These are phyloP conservation scores for Grallaria varia DNA, from an alignment of 2,113 vertebrate genomes.

Conservation along the genomic window DNA sequence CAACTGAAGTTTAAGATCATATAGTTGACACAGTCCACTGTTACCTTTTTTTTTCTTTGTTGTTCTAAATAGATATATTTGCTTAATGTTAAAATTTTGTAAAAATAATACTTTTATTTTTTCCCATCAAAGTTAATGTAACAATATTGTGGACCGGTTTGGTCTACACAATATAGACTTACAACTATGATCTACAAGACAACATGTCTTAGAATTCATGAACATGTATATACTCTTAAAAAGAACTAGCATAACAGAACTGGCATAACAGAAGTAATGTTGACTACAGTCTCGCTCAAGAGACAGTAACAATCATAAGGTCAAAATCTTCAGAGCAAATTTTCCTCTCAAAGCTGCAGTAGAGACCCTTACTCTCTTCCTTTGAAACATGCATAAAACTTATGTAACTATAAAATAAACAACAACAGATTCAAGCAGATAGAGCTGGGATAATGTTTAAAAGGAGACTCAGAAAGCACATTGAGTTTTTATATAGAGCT, in stretches of 20 bases:
- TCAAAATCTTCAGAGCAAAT: not conserved
- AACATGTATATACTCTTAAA: not conserved
- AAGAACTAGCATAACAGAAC: not conserved
- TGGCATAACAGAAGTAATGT: not conserved
- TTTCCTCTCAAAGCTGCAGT: not conserved
- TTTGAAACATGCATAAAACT: not conserved
- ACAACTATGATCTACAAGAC: not conserved
- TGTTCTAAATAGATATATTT: not conserved
- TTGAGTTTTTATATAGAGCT: not conserved
- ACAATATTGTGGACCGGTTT: not conserved
- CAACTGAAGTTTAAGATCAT: not conserved
- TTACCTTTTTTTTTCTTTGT: not conserved
- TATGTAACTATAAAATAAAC: not conserved
- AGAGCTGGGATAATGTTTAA: not conserved
- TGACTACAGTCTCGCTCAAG: not conserved
- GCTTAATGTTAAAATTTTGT: not conserved
- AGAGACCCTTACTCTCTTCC: not conserved
- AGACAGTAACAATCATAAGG: not conserved
- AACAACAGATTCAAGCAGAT: not conserved
- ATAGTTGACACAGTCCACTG: not conserved
- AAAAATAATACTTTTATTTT: not conserved
- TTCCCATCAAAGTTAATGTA: not conserved
- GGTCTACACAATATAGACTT: not conserved
- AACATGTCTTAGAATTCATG: not conserved
- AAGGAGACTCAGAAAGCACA: not conserved